phyloP scores from a whole-genome alignment of 2,888 invertebrate genomes.

The Mimachlamys varia region DNA sequence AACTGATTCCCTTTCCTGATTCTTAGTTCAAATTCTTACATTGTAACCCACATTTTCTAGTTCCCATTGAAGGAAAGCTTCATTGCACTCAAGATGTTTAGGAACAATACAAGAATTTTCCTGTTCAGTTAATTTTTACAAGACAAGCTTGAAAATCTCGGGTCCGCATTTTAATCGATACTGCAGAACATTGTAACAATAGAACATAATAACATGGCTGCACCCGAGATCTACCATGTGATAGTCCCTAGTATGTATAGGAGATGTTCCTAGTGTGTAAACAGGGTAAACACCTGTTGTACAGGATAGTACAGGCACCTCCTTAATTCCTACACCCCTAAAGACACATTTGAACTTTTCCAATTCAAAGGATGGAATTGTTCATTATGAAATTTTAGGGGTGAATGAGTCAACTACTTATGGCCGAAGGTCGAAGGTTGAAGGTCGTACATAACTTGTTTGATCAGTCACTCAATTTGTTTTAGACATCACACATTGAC shows the following conservation, averaged over 20 bases:
- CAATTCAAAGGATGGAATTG: no score
- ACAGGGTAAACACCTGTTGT: background rate
- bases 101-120: background rate
- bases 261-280: background rate
- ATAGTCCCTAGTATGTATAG: background rate
- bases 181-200: conserved; percentile 20
- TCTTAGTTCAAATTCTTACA: background rate
- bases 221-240: background rate
- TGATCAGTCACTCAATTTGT: no score
- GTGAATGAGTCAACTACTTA: no score
- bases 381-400: no score
- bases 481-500: no score
- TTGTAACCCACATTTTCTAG: background rate
- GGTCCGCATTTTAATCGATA: background rate
- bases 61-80: background rate
- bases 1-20: background rate
- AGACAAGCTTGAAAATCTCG: background rate
- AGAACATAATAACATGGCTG: background rate
- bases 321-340: no score
- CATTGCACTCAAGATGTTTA: background rate
- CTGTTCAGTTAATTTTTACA: background rate
- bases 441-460: no score
- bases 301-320: background rate
- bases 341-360: no score
- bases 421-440: no score